Base-by-base conservation (phyloP, 2,888 invertebrate species). In the Drosophila fulvimacula region DNA sequence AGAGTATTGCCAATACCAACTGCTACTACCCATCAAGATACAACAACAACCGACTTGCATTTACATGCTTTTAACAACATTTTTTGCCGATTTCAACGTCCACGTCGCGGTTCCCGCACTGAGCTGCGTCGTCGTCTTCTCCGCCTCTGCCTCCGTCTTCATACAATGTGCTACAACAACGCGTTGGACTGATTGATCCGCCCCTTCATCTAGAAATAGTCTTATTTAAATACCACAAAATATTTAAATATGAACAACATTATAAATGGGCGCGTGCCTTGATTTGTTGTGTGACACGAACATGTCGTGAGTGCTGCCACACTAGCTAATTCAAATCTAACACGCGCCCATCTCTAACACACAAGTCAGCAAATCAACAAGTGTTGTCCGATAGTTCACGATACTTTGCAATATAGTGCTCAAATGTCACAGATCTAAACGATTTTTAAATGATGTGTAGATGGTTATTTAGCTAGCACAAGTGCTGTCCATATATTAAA, bases 41-140 rank as follows among this genome's bases (percentile, higher is more conserved):
- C 81, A 81, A 60, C 69, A 65, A 59, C 69, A 69, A 32, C 48
- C 63, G 73, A 69, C 70, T 76, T 64, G 66, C 65, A 73, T 73
- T 69, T 71, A 57, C 49, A 68, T 72, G 79, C 80, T 76, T 76
- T 69, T 79, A 73, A 77, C 62, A 69, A 60, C 55, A 48, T 57
- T 59, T 66, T 24, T 65, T 66, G 73, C 77, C 56, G 73, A 67
- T 68, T 48, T 39, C 64, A 58, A 59, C 76, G 60, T 60, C 36
- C n/a, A 19, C 62, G 65, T 60, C 68, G 68, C 64, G 66, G 59
- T 57, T 36, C 49, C 48, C 32, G 42, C 41, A 57, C 56, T 38
- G 48, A 49, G 76, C 61, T 65, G 68, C 63, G 55, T 65, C 59
- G 10, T 67, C 77, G 61, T 59, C 73, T 52, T 60, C 63, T 42